Evolutionary conservation across 2,888 invertebrate genomes (phyloP).

Genomic region (Agrochola lychnidis): DNA sequence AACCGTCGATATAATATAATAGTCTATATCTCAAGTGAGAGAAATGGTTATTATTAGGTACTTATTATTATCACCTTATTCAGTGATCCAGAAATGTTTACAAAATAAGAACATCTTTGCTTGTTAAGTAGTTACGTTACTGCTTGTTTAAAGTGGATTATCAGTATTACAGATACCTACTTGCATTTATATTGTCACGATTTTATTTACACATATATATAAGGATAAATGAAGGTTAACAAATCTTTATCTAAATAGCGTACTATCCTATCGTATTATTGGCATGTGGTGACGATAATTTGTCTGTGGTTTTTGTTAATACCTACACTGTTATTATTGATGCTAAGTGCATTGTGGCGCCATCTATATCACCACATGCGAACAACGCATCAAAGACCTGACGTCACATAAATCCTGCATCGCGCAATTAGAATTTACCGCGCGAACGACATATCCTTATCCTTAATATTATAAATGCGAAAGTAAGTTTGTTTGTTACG

Average conservation of each 20-base stretch:
- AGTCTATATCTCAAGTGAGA: background rate
- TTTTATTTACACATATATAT: constrained; percentile 11
- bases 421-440: too few species aligned
- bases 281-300: background rate
- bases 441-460: too few species aligned
- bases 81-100: constrained; percentile 25
- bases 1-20: too few species aligned
- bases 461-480: too few species aligned
- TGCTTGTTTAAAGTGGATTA: background rate
- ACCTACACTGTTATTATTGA: too few species aligned
- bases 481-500: too few species aligned
- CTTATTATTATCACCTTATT: background rate
- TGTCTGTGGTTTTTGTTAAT: too few species aligned
- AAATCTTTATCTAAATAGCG: constrained; percentile 13
- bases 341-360: too few species aligned
- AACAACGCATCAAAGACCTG: too few species aligned
- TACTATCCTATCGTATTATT: constrained; percentile 1
- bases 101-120: background rate
- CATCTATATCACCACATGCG: too few species aligned
- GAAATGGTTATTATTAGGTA: background rate
- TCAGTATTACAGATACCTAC: background rate
- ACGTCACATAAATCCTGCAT: too few species aligned
- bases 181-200: background rate
- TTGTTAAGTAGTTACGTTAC: background rate
- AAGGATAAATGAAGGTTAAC: constrained; percentile 32